phyloP scores from a whole-genome alignment of 1,140 invertebrate genomes.

The Heliconius hewitsoni region DNA sequence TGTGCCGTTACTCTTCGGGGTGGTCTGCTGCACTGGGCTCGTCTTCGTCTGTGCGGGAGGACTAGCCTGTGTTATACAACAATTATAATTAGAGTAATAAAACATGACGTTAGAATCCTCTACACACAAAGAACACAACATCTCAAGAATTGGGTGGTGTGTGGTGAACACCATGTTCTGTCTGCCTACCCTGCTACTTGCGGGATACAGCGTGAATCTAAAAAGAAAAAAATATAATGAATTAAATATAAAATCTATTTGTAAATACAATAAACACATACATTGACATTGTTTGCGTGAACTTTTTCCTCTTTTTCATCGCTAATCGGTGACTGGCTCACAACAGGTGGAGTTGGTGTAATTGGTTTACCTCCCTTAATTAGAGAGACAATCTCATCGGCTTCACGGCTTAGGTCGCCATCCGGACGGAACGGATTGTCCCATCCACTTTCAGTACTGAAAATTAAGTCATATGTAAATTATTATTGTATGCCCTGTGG shows the following conservation, averaged over 20 bases:
- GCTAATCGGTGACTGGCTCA: slow-evolving; percentile 58
- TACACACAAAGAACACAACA: too few relatives aligned
- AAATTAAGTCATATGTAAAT: slow-evolving; percentile 49
- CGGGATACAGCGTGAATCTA: too few relatives aligned
- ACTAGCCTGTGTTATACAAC: slow-evolving; percentile 56
- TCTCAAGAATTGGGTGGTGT: too few relatives aligned
- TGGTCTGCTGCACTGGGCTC: slow-evolving; percentile 61
- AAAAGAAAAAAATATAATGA: neutral
- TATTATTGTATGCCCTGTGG: neutral
- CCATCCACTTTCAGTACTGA: slow-evolving; percentile 95
- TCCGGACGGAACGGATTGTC: slow-evolving; percentile 98
- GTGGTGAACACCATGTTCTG: too few relatives aligned
- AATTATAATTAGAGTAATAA: neutral
- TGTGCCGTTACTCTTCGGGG: slow-evolving; percentile 73
- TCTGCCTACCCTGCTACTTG: too few relatives aligned
- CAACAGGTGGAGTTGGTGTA: slow-evolving; percentile 70
- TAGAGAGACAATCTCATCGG: slow-evolving; percentile 96
- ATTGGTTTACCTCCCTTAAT: slow-evolving; percentile 88
- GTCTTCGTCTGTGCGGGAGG: slow-evolving; percentile 66
- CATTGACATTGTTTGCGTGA: slow-evolving; percentile 66
- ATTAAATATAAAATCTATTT: neutral
- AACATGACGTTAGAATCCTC: too few relatives aligned
- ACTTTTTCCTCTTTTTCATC: slow-evolving; percentile 69
- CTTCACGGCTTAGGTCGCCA: slow-evolving; percentile 95
- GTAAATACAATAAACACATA: slow-evolving; percentile 41